These are phyloP conservation scores for Epinephelus fuscoguttatus DNA, from an alignment of 2,113 vertebrate species.

Conservation along the genomic window DNA sequence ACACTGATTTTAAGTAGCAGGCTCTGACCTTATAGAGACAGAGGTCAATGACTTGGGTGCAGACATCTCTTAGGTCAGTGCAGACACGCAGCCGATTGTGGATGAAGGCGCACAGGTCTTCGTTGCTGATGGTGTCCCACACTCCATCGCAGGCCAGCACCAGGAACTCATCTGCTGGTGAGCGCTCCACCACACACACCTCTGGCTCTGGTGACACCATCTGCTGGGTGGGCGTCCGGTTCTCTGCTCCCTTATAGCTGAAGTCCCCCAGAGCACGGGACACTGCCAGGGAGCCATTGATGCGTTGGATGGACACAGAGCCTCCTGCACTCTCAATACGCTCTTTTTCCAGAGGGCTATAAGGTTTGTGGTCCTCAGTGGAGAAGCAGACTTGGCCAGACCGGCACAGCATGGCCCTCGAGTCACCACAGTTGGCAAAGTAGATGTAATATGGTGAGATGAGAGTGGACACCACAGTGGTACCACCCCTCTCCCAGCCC, in stretches of 20 bases:
- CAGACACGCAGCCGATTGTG: conserved; percentile 85
- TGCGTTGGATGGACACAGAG: conserved; percentile 83
- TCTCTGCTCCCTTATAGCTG: conserved; percentile 86
- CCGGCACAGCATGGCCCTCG: conserved; percentile 86
- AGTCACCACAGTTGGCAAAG: conserved; percentile 88
- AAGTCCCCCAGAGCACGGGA: conserved; percentile 89
- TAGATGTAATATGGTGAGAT: conserved; percentile 87
- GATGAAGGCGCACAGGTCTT: conserved; percentile 85
- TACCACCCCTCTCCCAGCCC: conserved; percentile 85
- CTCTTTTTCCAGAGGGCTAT: conserved; percentile 85
- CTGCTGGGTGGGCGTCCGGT: conserved; percentile 83
- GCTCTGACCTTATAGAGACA: conserved; percentile 88
- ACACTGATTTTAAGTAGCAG: neutral
- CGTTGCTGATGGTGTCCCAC: conserved; percentile 87
- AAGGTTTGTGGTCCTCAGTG: conserved; percentile 89
- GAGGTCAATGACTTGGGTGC: conserved; percentile 86
- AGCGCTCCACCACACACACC: conserved; percentile 84
- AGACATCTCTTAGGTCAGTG: conserved; percentile 86
- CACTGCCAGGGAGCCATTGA: conserved; percentile 89
- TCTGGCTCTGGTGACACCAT: conserved; percentile 90
- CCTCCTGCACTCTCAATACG: conserved; percentile 87
- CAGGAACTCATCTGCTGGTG: conserved; percentile 86
- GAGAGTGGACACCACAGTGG: conserved; percentile 83
- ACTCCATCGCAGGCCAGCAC: conserved; percentile 89
- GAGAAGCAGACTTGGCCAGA: conserved; percentile 84